Evolutionary conservation across 2,113 vertebrate species (phyloP).

Genomic region (Leptodactylus fuscus): DNA sequence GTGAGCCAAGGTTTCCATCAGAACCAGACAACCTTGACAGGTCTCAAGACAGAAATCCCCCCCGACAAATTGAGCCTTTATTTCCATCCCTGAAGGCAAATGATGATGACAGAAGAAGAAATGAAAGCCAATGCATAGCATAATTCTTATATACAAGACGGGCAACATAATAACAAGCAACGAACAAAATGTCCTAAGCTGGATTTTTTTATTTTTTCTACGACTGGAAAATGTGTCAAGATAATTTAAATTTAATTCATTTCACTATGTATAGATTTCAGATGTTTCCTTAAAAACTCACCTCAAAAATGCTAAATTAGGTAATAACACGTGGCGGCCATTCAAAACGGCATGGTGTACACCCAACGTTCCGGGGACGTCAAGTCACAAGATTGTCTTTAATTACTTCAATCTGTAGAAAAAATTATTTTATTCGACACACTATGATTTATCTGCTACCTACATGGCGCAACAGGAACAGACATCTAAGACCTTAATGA

Average conservation of each 20-base stretch:
- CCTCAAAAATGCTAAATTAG: slow-evolving; percentile 37
- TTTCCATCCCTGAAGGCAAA: slow-evolving; percentile 50
- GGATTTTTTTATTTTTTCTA: slow-evolving; percentile 4
- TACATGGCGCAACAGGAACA: not conserved
- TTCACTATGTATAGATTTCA: slow-evolving; percentile 16
- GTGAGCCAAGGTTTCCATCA: slow-evolving; percentile 25
- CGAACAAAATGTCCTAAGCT: slow-evolving; percentile 28
- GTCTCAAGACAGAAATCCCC: slow-evolving; percentile 44
- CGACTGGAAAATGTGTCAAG: slow-evolving; percentile 46
- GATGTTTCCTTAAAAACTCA: slow-evolving; percentile 10
- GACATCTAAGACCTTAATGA: not conserved
- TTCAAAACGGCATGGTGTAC: slow-evolving; percentile 4
- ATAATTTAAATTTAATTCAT: slow-evolving; percentile 26
- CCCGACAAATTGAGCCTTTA: slow-evolving; percentile 41
- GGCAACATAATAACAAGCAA: slow-evolving; percentile 30
- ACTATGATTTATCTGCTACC: not conserved
- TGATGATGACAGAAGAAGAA: slow-evolving; percentile 34
- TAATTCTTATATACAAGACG: slow-evolving; percentile 35
- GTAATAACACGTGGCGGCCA: not conserved
- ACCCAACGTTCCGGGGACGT: not conserved
- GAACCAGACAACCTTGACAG: slow-evolving; percentile 39
- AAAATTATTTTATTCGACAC: not conserved
- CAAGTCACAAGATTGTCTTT: not conserved
- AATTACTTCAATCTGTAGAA: not conserved
- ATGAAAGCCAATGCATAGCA: slow-evolving; percentile 35